These are phyloP conservation scores for Idaea biselata DNA, from an alignment of 2,888 invertebrate genomes.

Conservation along the genomic window DNA sequence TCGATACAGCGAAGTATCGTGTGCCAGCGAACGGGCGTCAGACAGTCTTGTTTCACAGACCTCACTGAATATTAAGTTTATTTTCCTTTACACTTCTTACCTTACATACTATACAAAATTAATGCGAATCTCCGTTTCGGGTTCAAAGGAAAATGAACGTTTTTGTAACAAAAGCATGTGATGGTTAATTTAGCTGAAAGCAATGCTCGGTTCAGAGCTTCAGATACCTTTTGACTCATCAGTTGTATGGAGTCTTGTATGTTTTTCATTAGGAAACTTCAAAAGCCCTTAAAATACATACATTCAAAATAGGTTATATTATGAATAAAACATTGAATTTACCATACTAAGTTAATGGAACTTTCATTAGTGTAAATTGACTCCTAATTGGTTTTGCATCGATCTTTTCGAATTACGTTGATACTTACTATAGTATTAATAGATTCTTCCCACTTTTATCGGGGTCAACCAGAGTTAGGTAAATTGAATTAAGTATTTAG, in stretches of 20 bases:
- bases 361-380: background rate
- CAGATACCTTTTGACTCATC: slow-evolving; percentile 13
- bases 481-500: background rate
- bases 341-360: background rate
- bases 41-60: slow-evolving; percentile 73
- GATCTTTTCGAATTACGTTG: background rate
- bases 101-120: slow-evolving; percentile 35
- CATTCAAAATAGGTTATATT: background rate
- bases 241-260: background rate
- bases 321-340: background rate
- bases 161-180: slow-evolving; percentile 17
- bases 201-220: slow-evolving; percentile 3
- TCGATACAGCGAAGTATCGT: slow-evolving; percentile 71
- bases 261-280: background rate
- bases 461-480: background rate
- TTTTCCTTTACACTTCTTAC: slow-evolving; percentile 40
- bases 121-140: slow-evolving; percentile 20
- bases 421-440: background rate
- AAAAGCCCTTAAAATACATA: background rate
- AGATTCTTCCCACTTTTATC: background rate
- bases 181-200: slow-evolving; percentile 25
- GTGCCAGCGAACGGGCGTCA: slow-evolving; percentile 67
- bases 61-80: slow-evolving; percentile 48
- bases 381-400: background rate
- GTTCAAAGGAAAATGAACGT: slow-evolving; percentile 37